phyloP scores from a whole-genome alignment of 2,797 vertebrate genomes.

The Triplophysa bombifrons region DNA sequence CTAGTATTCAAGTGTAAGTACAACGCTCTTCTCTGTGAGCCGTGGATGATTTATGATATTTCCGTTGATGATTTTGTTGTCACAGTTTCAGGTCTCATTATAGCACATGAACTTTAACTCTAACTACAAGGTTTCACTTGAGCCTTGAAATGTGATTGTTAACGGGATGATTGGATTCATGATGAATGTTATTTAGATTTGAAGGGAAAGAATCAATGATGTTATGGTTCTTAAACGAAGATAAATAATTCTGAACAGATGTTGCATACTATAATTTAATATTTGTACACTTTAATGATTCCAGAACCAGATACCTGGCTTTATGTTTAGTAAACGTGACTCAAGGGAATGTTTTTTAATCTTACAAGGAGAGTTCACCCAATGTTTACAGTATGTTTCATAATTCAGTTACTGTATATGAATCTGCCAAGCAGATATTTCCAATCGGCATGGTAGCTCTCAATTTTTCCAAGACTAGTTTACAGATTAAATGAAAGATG shows the following conservation, averaged over 20 bases:
- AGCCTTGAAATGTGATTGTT: slow-evolving; percentile 12
- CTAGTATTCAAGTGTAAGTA: neutral
- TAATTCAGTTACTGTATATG: neutral
- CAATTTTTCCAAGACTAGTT: neutral
- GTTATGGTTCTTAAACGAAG: neutral
- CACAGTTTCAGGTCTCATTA: slow-evolving; percentile 39
- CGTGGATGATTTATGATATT: slow-evolving; percentile 40
- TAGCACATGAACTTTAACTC: slow-evolving; percentile 30
- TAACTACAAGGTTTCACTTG: neutral
- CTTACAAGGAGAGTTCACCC: neutral
- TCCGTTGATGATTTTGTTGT: slow-evolving; percentile 8
- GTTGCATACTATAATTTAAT: neutral
- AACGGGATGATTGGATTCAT: slow-evolving; percentile 5
- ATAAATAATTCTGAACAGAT: slow-evolving; percentile 2
- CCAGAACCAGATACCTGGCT: slow-evolving; percentile 15
- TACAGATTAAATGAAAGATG: neutral
- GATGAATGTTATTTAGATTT: slow-evolving; percentile 4
- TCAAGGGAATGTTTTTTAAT: neutral
- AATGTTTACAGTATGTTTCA: neutral
- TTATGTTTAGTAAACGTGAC: slow-evolving; percentile 3
- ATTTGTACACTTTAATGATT: neutral
- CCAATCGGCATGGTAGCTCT: neutral
- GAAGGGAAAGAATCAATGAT: neutral
- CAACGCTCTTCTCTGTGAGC: neutral
- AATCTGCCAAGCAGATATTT: neutral